Evolutionary conservation across 2,888 invertebrate species (phyloP).

Genomic region (Dryomyza anilis): DNA sequence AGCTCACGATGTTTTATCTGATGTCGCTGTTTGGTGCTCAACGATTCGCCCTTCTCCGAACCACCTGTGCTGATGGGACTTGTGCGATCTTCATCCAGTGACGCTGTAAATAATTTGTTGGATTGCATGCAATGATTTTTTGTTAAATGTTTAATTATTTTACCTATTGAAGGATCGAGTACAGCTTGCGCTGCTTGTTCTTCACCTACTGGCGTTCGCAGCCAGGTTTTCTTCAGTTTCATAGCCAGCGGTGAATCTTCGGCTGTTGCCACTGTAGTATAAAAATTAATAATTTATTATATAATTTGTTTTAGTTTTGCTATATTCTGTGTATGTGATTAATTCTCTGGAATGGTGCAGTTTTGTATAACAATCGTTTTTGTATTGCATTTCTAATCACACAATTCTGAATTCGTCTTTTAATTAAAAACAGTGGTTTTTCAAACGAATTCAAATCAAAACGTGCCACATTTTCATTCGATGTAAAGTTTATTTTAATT

Average conservation of each 20-base stretch:
- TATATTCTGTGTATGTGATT: not conserved
- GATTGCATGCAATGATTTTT: slow-evolving; percentile 24
- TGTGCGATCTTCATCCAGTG: slow-evolving; percentile 70
- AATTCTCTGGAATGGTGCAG: not conserved
- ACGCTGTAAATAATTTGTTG: slow-evolving; percentile 62
- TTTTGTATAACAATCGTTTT: not conserved
- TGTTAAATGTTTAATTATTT: no score
- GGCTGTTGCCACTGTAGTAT: slow-evolving; percentile 68
- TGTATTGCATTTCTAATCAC: not conserved
- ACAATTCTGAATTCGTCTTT: not conserved
- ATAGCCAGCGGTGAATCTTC: slow-evolving; percentile 72
- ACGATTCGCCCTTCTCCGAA: slow-evolving; percentile 66
- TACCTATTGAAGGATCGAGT: slow-evolving; percentile 71
- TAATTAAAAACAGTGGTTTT: not conserved
- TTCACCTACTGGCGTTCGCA: slow-evolving; percentile 72
- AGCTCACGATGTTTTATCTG: slow-evolving; percentile 97
- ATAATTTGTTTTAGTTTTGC: slow-evolving; percentile 9
- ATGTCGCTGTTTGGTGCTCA: slow-evolving; percentile 86
- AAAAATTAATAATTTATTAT: slow-evolving; percentile 31
- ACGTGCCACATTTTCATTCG: no score
- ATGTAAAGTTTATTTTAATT: no score
- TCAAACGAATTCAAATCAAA: no score
- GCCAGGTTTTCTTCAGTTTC: slow-evolving; percentile 76
- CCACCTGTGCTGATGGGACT: slow-evolving; percentile 58
- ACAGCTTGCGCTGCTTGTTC: slow-evolving; percentile 73